phyloP scores from a whole-genome alignment of 2,797 vertebrate genomes.

The Uromys caudimaculatus region DNA sequence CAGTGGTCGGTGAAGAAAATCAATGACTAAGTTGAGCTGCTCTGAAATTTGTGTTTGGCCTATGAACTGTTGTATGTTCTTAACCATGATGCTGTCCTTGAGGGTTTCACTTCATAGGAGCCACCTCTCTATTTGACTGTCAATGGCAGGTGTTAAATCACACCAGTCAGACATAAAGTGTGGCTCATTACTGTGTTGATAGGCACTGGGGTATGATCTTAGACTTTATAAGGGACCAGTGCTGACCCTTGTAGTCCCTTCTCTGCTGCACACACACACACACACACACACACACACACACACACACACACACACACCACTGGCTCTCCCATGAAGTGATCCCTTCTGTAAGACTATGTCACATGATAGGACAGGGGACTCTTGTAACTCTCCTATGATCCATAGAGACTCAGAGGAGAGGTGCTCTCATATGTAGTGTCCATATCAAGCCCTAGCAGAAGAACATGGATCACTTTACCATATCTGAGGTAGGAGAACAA shows the following conservation, averaged over 20 bases:
- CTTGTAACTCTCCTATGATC: background rate
- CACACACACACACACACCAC: background rate
- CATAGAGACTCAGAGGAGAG: background rate
- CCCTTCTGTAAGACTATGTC: background rate
- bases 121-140: background rate
- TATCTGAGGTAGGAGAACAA: background rate
- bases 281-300: background rate
- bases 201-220: conserved; percentile 35
- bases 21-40: conserved; percentile 20
- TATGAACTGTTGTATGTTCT: background rate
- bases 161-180: conserved; percentile 20
- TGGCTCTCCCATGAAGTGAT: background rate
- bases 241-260: background rate
- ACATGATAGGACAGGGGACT: background rate
- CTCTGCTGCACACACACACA: background rate
- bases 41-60: conserved; percentile 55
- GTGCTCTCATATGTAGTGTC: background rate
- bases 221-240: background rate
- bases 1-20: conserved; percentile 35
- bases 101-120: background rate
- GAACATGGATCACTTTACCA: background rate
- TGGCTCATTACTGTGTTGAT: background rate
- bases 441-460: background rate
- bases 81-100: background rate
- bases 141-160: conserved; percentile 33